Evolutionary conservation across 2,113 vertebrate species (phyloP), one percentile per base, ranked within the genome.

Genomic region (Cynocephalus volans): DNA sequence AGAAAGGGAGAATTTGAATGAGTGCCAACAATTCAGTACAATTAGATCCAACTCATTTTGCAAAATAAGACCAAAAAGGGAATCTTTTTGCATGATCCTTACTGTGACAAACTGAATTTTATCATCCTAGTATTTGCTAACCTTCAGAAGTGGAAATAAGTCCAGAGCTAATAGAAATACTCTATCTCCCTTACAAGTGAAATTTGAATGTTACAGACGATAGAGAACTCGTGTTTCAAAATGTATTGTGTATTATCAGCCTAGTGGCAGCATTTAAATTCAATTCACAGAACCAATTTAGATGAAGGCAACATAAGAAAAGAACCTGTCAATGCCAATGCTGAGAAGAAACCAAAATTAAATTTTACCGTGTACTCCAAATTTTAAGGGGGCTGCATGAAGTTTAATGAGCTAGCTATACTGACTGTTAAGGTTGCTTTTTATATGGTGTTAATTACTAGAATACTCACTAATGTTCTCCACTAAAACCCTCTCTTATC

Each of bases 231-330:
- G 0, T 87, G 36, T 90, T 97, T 96, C 82, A 87, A 95, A 97
- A 92, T 88, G 70, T 88, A 88, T n/a, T 93, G 36, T 88, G 41
- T 81, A 90, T 95, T 97, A 97, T 92, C 90, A 96, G 80, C 75
- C 70, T 89, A 80, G 75, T 81, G 88, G 50, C 52, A 90, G 36
- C 72, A 62, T 93, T 97, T 96, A 90, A 97, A 96, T 97, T 97
- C 75, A 96, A 67, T 97, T 96, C 95, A 96, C 58, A 93, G 92
- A 96, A 96, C 58, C 79, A 97, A 69, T 97, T 90, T 96, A 96
- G 90, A 88, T 97, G 93, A 96, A 98, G 64, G 75, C 54, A 95
- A 33, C 84, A 92, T 94, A 77, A 88, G 95, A 95, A 92, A 89
- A 28, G 41, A 93, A 93, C 6, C 33, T 85, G 70, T 96, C 94